phyloP scores from a whole-genome alignment of 2,113 vertebrate genomes.

The Sebastes fasciatus region DNA sequence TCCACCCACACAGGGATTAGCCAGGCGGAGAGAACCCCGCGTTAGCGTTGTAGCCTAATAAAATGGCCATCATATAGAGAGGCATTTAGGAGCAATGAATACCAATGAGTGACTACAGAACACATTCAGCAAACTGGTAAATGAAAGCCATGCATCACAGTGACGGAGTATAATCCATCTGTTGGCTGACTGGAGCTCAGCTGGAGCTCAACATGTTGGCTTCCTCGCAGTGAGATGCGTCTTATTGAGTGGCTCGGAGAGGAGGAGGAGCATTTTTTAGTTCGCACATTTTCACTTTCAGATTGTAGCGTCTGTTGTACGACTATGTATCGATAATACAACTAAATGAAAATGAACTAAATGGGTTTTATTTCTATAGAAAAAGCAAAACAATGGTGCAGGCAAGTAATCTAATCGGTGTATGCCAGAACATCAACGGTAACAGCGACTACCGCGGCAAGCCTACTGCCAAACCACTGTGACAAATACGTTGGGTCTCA shows the following conservation, averaged over 20 bases:
- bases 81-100: constrained; percentile 76
- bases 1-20: constrained; percentile 68
- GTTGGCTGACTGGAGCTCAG: constrained; percentile 63
- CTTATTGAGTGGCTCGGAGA: constrained; percentile 25
- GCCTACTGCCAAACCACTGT: background rate
- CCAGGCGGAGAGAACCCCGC: constrained; percentile 37
- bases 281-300: background rate
- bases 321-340: too few species aligned
- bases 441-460: too few species aligned
- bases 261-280: background rate
- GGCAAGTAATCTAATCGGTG: too few species aligned
- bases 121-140: constrained; percentile 65
- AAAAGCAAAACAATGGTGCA: too few species aligned
- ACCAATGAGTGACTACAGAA: constrained; percentile 70
- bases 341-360: too few species aligned
- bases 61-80: constrained; percentile 70
- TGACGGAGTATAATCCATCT: constrained; percentile 72
- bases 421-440: too few species aligned
- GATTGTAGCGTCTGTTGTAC: too few species aligned
- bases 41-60: constrained; percentile 64
- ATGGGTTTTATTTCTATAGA: too few species aligned
- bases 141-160: constrained; percentile 75
- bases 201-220: constrained; percentile 48
- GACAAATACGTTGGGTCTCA: background rate
- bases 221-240: constrained; percentile 29